Conservation (phyloP, 2,888 invertebrate species). For the Ptychoptera contaminata region DNA sequence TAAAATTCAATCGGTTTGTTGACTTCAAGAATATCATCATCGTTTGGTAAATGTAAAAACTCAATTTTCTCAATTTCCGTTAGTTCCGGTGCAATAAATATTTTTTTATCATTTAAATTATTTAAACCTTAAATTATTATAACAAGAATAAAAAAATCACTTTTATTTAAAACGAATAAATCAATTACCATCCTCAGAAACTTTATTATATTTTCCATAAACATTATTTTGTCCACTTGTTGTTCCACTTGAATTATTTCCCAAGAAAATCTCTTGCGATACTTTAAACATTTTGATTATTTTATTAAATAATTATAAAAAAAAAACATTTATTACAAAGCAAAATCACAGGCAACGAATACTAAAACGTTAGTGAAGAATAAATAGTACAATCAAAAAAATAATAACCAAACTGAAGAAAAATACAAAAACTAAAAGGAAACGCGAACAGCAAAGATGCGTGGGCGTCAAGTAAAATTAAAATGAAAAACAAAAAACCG, state of each 20-base stretch:
- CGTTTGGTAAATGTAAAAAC: constrained; percentile 22
- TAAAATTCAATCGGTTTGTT: constrained; percentile 20
- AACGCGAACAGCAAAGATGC: too few species aligned
- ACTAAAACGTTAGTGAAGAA: too few species aligned
- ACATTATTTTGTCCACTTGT: constrained; percentile 1
- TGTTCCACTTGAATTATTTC: constrained; percentile 12
- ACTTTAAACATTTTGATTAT: constrained; percentile 23
- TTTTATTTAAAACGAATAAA: not conserved
- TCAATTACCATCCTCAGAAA: constrained; percentile 5
- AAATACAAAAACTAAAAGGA: too few species aligned
- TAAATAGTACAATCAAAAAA: too few species aligned
- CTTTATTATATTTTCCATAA: constrained; percentile 6
- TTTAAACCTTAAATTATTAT: constrained; percentile 21
- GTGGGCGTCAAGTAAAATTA: too few species aligned
- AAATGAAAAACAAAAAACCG: too few species aligned
- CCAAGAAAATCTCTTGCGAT: constrained; percentile 27
- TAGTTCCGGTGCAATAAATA: constrained; percentile 21
- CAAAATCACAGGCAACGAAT: too few species aligned
- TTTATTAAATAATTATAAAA: not conserved
- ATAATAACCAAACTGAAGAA: too few species aligned
- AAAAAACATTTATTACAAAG: too few species aligned
- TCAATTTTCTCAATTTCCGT: constrained; percentile 24
- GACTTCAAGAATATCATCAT: constrained; percentile 20
- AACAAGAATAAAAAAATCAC: not conserved
- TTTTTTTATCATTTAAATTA: constrained; percentile 17